Conservation (phyloP, 2,797 vertebrate genomes). For the Sciaenops ocellatus region DNA sequence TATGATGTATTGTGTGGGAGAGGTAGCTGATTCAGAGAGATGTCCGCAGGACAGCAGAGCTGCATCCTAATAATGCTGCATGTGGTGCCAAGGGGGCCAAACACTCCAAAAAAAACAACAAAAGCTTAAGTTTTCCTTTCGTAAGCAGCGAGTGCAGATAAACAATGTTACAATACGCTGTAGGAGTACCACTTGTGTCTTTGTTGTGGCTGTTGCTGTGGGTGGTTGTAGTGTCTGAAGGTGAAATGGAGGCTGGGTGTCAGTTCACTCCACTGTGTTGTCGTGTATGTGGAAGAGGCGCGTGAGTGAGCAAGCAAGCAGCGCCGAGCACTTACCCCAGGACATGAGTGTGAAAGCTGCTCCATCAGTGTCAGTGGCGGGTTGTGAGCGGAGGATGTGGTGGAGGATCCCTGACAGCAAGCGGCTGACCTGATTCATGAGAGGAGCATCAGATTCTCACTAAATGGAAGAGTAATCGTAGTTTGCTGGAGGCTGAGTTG, state of each 20-base stretch:
- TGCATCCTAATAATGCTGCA: conserved; percentile 75
- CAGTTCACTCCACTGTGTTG: conserved; percentile 54
- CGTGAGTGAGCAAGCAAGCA: conserved; percentile 18
- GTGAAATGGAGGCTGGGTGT: conserved; percentile 71
- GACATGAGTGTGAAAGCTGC: conserved; percentile 48
- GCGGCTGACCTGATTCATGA: conserved; percentile 46
- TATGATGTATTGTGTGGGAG: conserved; percentile 56
- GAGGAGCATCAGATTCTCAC: conserved; percentile 42
- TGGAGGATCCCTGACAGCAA: conserved; percentile 36
- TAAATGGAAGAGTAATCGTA: conserved; percentile 38
- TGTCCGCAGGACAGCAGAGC: conserved; percentile 68
- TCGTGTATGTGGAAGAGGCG: conserved; percentile 35
- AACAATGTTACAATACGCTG: conserved; percentile 35
- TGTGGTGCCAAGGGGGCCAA: conserved; percentile 67
- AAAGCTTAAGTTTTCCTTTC: conserved; percentile 44
- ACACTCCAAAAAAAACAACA: conserved; percentile 57
- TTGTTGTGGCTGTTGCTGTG: conserved; percentile 60
- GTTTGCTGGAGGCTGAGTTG: conserved; percentile 53
- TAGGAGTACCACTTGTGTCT: conserved; percentile 47
- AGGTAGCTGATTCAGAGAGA: conserved; percentile 71
- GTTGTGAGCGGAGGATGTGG: conserved; percentile 32
- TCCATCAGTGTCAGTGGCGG: conserved; percentile 23
- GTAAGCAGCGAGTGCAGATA: conserved; percentile 45
- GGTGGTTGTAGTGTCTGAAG: conserved; percentile 66
- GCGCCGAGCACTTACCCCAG: conserved; percentile 27